Base-by-base conservation (phyloP, 1,140 invertebrate species). In the Lordiphosa mommai region DNA sequence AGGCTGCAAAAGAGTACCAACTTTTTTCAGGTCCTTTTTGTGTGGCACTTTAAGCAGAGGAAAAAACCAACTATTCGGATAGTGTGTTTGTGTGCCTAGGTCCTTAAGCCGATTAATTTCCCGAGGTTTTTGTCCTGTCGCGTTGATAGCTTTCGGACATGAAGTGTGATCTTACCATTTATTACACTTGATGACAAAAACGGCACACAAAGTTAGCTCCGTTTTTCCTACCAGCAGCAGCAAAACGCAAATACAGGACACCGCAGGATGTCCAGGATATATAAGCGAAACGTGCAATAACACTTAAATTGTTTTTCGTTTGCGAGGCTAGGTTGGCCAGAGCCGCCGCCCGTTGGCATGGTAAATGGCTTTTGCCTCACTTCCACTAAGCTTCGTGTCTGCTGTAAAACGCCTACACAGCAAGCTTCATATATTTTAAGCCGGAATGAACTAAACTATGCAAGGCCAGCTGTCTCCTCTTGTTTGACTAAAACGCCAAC, bases 251-350 rank as follows among this genome's bases (percentile, higher is more conserved):
- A 51, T 20, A 16, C 23, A 51, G 23, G 27, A n/a, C 20, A 27
- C 8, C 14, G 10, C 14, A 9, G 14, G 13, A 16, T 27, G 3
- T 36, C 36, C 60, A 63, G 61, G 44, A 65, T 46, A 65, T 64
- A 61, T 58, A 46, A 65, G 48, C 61, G 55, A 65, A 69, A 69
- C 65, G 65, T 65, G 61, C 61, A 60, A 65, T 69, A 69, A 69
- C 66, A 69, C 56, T 65, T 51, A 60, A 65, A 65, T 60, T 60
- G 66, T 65, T 65, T 69, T 65, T 55, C 32, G 46, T 66, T 55
- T 50, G 44, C 8, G 53, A 44, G 36, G 43, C 41, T 32, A 34
- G 46, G 16, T 44, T 43, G 17, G 36, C 40, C 48, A 27, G 32
- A 46, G 51, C 51, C 46, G 55, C 23, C 53, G 20, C 20, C 20